phyloP scores from a whole-genome alignment of 2,113 vertebrate species.

The Megaceryle torquata region DNA sequence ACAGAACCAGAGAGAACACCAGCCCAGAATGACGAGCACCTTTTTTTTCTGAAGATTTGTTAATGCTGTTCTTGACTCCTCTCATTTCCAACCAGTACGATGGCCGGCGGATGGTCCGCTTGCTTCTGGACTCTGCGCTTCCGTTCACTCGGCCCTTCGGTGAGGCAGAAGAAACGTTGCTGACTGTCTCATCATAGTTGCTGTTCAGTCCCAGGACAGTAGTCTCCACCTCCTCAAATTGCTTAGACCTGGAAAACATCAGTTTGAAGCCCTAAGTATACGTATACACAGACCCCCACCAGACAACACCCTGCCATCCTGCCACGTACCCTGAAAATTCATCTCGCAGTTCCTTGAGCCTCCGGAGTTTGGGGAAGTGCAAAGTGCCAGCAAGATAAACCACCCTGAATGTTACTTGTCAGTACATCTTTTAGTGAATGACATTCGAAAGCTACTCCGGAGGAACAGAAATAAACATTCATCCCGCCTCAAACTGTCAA shows the following conservation, averaged over 20 bases:
- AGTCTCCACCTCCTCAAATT: conserved; percentile 15
- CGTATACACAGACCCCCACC: background rate
- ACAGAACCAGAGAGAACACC: background rate
- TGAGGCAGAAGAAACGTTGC: conserved; percentile 69
- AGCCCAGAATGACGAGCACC: background rate
- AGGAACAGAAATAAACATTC: background rate
- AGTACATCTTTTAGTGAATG: background rate
- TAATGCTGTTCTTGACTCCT: conserved; percentile 43
- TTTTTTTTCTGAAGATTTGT: background rate
- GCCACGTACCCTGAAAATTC: background rate
- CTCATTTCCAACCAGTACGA: conserved; percentile 76
- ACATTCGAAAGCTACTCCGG: background rate
- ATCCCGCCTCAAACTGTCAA: background rate
- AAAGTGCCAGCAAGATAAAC: background rate
- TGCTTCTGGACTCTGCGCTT: conserved; percentile 47
- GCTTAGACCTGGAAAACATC: conserved; percentile 60
- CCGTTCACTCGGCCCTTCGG: conserved; percentile 68
- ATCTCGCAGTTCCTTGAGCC: background rate
- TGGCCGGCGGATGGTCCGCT: conserved; percentile 68
- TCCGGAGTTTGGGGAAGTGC: background rate
- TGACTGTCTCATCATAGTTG: conserved; percentile 45
- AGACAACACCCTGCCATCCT: background rate
- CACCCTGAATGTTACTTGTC: background rate
- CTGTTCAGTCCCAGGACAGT: background rate
- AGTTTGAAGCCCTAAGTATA: background rate